A percentile compares a stretch with the other conserved stretches of the same genome.
Conservation (phyloP, 2,113 vertebrate species). For the Larimichthys polyactis region DNA sequence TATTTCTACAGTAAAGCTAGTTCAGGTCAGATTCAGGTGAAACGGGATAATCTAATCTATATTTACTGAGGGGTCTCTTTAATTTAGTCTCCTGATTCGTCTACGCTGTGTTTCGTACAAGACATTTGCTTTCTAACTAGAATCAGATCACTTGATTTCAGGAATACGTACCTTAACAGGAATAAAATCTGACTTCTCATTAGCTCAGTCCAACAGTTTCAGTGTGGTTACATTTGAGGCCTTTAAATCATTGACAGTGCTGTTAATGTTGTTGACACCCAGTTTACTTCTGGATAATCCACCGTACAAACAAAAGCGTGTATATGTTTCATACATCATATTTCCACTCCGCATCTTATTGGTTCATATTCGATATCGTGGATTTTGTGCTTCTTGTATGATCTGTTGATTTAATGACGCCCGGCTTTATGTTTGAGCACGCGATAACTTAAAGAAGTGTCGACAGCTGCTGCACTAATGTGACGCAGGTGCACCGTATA, state of each 20-base stretch:
- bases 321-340: background rate
- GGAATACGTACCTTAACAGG: background rate
- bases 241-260: constrained; percentile 7
- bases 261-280: background rate
- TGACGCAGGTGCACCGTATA: constrained; percentile 30
- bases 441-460: background rate
- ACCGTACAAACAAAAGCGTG: background rate
- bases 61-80: background rate
- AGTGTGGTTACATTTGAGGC: background rate
- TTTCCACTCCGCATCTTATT: fast-evolving
- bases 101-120: too few species aligned
- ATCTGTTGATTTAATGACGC: background rate
- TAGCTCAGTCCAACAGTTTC: background rate
- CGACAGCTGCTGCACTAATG: constrained; percentile 23
- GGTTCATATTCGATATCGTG: background rate
- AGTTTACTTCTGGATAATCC: constrained; percentile 5
- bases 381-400: background rate
- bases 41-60: background rate
- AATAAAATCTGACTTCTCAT: background rate
- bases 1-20: constrained; percentile 9
- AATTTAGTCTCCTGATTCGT: background rate
- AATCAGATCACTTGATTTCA: background rate
- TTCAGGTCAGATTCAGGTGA: background rate
- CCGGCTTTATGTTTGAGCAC: background rate
- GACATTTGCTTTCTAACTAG: background rate